phyloP scores from a whole-genome alignment of 1,140 invertebrate genomes.

The Polypedilum pembai region DNA sequence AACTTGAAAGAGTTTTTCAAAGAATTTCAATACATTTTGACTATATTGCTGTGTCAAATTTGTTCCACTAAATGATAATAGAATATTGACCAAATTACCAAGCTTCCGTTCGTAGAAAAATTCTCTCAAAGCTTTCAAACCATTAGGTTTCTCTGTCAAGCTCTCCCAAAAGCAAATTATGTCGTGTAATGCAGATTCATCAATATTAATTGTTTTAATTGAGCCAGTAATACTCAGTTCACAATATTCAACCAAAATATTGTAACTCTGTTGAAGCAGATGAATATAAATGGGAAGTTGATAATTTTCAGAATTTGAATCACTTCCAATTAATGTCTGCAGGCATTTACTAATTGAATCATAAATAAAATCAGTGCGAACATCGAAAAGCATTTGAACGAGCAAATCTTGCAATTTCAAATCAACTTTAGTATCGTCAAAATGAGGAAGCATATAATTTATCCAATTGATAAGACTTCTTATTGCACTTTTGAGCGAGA shows the following conservation, averaged over 20 bases:
- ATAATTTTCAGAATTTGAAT: conserved; percentile 55
- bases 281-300: conserved; percentile 56
- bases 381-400: conserved; percentile 65
- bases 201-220: conserved; percentile 35
- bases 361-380: conserved; percentile 64
- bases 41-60: conserved; percentile 63
- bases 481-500: conserved; percentile 41
- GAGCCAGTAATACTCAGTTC: conserved; percentile 33
- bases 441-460: conserved; percentile 39
- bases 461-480: conserved; percentile 39
- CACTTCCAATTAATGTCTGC: conserved; percentile 56
- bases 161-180: conserved; percentile 68
- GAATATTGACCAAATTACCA: conserved; percentile 59
- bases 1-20: conserved; percentile 69
- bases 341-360: conserved; percentile 55
- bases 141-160: conserved; percentile 68
- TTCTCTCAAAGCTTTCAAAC: conserved; percentile 68
- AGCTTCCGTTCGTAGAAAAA: conserved; percentile 62
- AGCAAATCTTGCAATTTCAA: conserved; percentile 48
- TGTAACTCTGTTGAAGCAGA: conserved; percentile 60
- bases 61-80: conserved; percentile 63
- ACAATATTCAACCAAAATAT: conserved; percentile 56
- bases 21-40: conserved; percentile 69
- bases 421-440: conserved; percentile 32
- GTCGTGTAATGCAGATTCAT: conserved; percentile 40